Percentiles rank a stretch among this genome's conserved stretches.
These are phyloP conservation scores for Ceratina calcarata DNA, from an alignment of 1,140 invertebrate species.

Conservation along the genomic window DNA sequence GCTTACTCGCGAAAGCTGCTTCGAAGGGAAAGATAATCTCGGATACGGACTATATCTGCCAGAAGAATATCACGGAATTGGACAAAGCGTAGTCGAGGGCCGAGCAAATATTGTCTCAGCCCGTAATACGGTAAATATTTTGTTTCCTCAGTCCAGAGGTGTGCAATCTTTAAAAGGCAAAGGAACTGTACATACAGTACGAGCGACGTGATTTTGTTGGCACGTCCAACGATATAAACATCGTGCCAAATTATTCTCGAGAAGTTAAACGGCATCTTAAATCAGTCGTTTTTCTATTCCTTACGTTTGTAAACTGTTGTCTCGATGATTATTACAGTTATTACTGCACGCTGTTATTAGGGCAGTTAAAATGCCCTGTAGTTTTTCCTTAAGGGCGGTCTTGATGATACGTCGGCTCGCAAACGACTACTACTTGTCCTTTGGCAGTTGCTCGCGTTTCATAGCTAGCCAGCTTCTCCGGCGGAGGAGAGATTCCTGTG, in stretches of 20 bases:
- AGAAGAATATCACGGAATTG: not conserved
- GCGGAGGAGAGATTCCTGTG: not conserved
- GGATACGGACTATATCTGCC: not conserved
- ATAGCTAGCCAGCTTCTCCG: not conserved
- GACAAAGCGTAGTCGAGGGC: constrained; percentile 11
- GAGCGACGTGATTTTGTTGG: not conserved
- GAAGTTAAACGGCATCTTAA: too few relatives aligned
- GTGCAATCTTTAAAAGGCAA: not conserved
- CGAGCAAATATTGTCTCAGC: constrained; percentile 47
- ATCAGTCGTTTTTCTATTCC: too few relatives aligned
- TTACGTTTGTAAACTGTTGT: too few relatives aligned
- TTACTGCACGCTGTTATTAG: too few relatives aligned
- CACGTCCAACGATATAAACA: too few relatives aligned
- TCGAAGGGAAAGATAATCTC: not conserved
- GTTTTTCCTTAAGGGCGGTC: too few relatives aligned
- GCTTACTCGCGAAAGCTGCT: constrained; percentile 19
- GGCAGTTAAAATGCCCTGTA: too few relatives aligned
- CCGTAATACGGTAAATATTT: constrained; percentile 54
- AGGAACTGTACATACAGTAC: not conserved
- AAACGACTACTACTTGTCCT: too few relatives aligned
- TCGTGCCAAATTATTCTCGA: too few relatives aligned
- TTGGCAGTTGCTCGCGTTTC: too few relatives aligned
- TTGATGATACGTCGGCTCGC: too few relatives aligned
- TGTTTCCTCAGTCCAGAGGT: constrained; percentile 6
- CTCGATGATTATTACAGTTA: too few relatives aligned